Percentiles rank a stretch among this genome's conserved stretches.
phyloP scores from a whole-genome alignment of 1,140 invertebrate genomes.

The Saxidomus purpurata region DNA sequence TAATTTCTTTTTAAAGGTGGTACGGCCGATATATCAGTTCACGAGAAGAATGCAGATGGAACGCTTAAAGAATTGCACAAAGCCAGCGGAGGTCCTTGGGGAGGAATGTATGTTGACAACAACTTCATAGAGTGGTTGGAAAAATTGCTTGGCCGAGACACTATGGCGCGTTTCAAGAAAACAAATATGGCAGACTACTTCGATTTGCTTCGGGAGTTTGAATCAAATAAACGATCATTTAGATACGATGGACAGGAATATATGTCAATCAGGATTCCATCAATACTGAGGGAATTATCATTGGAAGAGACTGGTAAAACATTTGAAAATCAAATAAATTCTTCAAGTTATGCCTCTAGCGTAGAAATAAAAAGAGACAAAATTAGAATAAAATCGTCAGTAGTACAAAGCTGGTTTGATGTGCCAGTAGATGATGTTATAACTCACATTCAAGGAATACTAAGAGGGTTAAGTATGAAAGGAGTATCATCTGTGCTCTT shows the following conservation, averaged over 20 bases:
- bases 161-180: constrained; percentile 38
- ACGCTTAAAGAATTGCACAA: constrained; percentile 67
- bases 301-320: not conserved
- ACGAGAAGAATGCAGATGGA: constrained; percentile 53
- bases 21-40: constrained; percentile 69
- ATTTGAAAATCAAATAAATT: not conserved
- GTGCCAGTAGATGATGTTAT: not conserved
- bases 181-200: constrained; percentile 45
- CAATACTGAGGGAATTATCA: not conserved
- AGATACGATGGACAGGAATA: not conserved
- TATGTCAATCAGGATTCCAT: not conserved
- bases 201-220: constrained; percentile 62
- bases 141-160: constrained; percentile 42
- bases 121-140: constrained; percentile 32
- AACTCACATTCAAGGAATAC: not conserved
- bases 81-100: constrained; percentile 70
- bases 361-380: not conserved
- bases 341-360: no score
- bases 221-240: constrained; percentile 62
- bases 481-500: constrained; percentile 1
- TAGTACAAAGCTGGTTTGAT: not conserved
- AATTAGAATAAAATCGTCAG: not conserved
- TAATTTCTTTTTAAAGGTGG: no score
- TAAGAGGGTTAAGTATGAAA: not conserved
- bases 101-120: constrained; percentile 68